Evolutionary conservation across 2,113 vertebrate species (phyloP).

Genomic region (Sturnira hondurensis): DNA sequence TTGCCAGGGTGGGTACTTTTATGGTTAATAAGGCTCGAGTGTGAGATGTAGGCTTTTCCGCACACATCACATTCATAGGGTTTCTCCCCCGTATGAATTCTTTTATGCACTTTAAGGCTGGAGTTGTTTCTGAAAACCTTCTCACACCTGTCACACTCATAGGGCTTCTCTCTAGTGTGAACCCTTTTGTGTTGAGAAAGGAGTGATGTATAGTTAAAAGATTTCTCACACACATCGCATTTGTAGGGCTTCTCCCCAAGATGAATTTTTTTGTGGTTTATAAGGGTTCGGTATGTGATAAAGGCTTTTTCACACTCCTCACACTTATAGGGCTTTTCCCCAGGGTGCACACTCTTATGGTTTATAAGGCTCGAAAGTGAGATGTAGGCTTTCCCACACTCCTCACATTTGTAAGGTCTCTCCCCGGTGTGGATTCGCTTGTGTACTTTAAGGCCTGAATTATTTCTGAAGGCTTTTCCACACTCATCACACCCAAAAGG

Average conservation of each 20-base stretch:
- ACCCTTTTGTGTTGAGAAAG: constrained; percentile 72
- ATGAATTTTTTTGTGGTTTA: constrained; percentile 84
- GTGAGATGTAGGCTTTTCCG: constrained; percentile 75
- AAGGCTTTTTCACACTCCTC: constrained; percentile 84
- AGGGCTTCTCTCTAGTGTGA: constrained; percentile 76
- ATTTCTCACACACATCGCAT: constrained; percentile 65
- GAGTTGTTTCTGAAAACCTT: constrained; percentile 80
- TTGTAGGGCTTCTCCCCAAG: constrained; percentile 77
- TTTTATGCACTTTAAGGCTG: constrained; percentile 78
- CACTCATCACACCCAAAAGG: constrained; percentile 77
- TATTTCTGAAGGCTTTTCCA: constrained; percentile 77
- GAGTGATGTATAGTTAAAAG: constrained; percentile 72
- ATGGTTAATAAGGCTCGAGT: constrained; percentile 77
- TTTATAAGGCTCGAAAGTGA: constrained; percentile 76
- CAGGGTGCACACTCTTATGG: constrained; percentile 81
- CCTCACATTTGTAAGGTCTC: constrained; percentile 77
- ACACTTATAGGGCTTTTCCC: constrained; percentile 79
- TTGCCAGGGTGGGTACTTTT: constrained; percentile 76
- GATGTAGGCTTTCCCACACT: constrained; percentile 78
- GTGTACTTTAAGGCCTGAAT: constrained; percentile 76
- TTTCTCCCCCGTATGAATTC: constrained; percentile 77
- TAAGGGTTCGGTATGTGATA: constrained; percentile 82
- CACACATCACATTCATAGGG: constrained; percentile 74
- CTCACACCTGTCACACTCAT: constrained; percentile 77
- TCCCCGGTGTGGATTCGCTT: constrained; percentile 78